Percentiles rank a stretch among this genome's conserved stretches.
phyloP scores from a whole-genome alignment of 23 tunicate species.

The Halocynthia roretzi region DNA sequence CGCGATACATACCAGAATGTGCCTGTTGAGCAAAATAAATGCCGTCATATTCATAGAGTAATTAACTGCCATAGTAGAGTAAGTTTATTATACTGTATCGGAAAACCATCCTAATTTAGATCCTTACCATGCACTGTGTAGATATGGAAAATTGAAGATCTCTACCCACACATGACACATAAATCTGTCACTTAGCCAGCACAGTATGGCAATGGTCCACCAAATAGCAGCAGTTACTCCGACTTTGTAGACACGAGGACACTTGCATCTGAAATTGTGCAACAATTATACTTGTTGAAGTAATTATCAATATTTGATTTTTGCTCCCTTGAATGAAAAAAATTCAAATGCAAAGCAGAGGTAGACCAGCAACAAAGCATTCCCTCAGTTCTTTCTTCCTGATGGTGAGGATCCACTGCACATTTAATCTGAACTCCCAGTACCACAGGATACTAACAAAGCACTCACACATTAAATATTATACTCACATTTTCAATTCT shows the following conservation, averaged over 20 bases:
- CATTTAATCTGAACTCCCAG: too few relatives aligned
- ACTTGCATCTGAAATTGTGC: constrained; percentile 31
- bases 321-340: too few relatives aligned
- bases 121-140: constrained; percentile 79
- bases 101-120: not conserved
- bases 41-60: constrained; percentile 1
- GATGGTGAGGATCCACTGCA: too few relatives aligned
- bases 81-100: not conserved
- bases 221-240: constrained; percentile 65
- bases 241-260: constrained; percentile 55
- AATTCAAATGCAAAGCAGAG: too few relatives aligned
- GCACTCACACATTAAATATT: too few relatives aligned
- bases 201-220: constrained; percentile 50
- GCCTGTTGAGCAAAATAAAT: constrained; percentile 45
- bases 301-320: too few relatives aligned
- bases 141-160: constrained; percentile 48
- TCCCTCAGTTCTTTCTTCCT: too few relatives aligned
- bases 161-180: constrained; percentile 48
- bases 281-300: too few relatives aligned
- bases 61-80: not conserved
- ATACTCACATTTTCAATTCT: constrained; percentile 1
- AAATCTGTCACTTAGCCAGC: constrained; percentile 75
- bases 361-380: too few relatives aligned
- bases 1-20: constrained; percentile 65
- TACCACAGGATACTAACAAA: too few relatives aligned